Base-by-base conservation (phyloP, 2,888 invertebrate species). In the Macrosiphum euphorbiae region DNA sequence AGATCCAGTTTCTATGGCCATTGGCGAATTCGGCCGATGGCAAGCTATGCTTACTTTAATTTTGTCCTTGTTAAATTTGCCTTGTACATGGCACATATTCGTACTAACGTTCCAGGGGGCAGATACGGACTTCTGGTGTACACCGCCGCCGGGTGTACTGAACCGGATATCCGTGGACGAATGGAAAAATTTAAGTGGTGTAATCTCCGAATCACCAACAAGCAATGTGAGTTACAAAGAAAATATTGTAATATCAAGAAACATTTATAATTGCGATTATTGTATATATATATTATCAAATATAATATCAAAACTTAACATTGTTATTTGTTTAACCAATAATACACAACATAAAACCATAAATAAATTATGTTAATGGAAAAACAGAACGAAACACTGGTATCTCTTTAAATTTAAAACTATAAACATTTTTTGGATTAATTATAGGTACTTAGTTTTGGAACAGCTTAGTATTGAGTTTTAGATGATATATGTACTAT, bases 51-150 rank as follows among this genome's bases (percentile, higher is more conserved):
- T 97, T 96, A 98, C 98, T 8, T 97, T 98, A 95, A 96, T 98
- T 88, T 96, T 98, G 94, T 97, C 98, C 4, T 96, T 98, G 88
- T 97, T 98, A 96, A 98, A 98, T 95, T 97, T 98, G 95, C 98
- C 98, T 3, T 98, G 98, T 96, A 98, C 98, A 86, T 98, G 97
- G 96, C 98, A 98, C 96, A 98, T 98, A 95, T 97, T 97, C 96
- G 96, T 97, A 92, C 97, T 97, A 84, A 97, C 97, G 0, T 98
- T 98, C 96, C 97, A 97, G 95, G 97, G 97, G 91, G 97, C 97
- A 95, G 96, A 97, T 94, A 96, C 97, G 94, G 96, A 97, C 88
- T 97, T 97, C 95, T 98, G 98, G 98, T 98, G 98, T 95, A 96
- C 96, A 94, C 94, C 93, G 93, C 97, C 98, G 1, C 96, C 96